Evolutionary conservation across 2,113 vertebrate species (phyloP).

Genomic region (Centrocercus urophasianus): DNA sequence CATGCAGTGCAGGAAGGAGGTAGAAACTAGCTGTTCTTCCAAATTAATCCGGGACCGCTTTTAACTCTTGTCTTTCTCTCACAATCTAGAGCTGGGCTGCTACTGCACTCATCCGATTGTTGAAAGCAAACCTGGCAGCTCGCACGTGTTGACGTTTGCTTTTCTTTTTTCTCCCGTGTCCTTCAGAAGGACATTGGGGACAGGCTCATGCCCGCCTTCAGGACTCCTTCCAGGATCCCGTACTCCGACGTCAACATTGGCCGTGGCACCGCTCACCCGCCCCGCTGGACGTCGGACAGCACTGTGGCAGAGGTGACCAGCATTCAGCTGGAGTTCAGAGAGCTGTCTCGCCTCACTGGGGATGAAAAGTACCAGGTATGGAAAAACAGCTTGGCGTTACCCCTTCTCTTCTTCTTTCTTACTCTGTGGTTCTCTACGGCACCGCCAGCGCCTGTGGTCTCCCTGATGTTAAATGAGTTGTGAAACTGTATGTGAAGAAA

Average conservation of each 20-base stretch:
- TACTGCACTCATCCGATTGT: not conserved
- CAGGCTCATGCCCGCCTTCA: constrained; percentile 94
- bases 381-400: not conserved
- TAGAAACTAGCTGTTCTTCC: not conserved
- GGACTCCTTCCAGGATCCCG: constrained; percentile 92
- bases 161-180: not conserved
- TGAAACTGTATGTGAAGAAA: not conserved
- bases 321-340: constrained; percentile 95
- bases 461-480: not conserved
- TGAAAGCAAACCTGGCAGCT: not conserved
- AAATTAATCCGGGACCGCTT: not conserved
- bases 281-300: constrained; percentile 95
- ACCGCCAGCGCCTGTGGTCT: not conserved
- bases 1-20: not conserved
- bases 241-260: constrained; percentile 97
- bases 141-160: not conserved
- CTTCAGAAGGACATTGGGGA: constrained; percentile 91
- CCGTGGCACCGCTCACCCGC: constrained; percentile 91
- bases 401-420: not conserved
- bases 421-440: not conserved
- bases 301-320: constrained; percentile 96
- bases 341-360: constrained; percentile 91
- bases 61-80: not conserved
- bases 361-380: constrained; percentile 87
- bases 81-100: not conserved